Base-by-base conservation (phyloP, 2,113 vertebrate species). In the Etia nguti region DNA sequence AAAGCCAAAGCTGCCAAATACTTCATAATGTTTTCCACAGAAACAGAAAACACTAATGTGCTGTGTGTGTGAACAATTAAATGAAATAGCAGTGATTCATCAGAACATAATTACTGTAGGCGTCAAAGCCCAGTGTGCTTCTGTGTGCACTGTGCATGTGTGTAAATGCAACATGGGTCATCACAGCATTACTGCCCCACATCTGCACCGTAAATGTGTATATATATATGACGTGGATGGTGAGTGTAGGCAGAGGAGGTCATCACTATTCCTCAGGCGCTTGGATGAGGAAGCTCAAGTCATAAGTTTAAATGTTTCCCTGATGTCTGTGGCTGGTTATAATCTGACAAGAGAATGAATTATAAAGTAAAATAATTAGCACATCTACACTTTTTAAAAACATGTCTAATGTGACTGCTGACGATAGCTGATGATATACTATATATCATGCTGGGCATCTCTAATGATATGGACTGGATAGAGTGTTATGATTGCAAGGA, bases 41-140 rank as follows among this genome's bases (percentile, higher is more conserved):
- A 56, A 55, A 36, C 15, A 36, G 10, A 24, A 56, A 57, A 77
- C 82, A 79, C 8, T 24, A 4, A 34, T 41, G 22, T 3, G 15
- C n/a, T 55, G 55, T 15, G 50, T 0, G 13, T 15, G 56, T 31
- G 57, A 59, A 46, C 7, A 18, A 18, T 38, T 48, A 29, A 80
- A 82, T 11, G 4, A 16, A 9, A 79, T 10, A 80, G 48, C 22
- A 38, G 65, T 79, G 85, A 88, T 89, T 87, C 65, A 88, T 80
- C 46, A 31, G 15, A 62, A 65, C 56, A 88, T 82, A 88, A 92
- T 88, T 48, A 80, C 79, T 84, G 55, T 52, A 50, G 56, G 90
- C 36, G 8, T 84, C 11, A 52, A 81, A 80, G 29, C 18, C 48
- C 6, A 12, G 70, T 87, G 52, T 88, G 8, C 85, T 46, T 46